phyloP scores from a whole-genome alignment of 2,797 vertebrate species.

The Sebastes elongatus region DNA sequence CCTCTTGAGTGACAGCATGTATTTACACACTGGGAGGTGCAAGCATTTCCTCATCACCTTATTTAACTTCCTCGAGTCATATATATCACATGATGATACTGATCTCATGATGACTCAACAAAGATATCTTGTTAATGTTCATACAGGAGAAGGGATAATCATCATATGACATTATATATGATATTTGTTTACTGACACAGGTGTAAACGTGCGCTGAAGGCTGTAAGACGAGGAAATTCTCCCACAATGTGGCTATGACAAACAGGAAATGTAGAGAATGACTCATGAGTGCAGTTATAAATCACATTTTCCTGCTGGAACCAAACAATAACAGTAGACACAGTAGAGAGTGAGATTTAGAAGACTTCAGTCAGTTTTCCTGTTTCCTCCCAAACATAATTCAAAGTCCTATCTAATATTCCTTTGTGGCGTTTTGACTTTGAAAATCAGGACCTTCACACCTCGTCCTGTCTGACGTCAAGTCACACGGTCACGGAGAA shows the following conservation, averaged over 20 bases:
- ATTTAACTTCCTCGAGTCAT: conserved; percentile 17
- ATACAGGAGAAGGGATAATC: background rate
- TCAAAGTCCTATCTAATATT: background rate
- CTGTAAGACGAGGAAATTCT: conserved; percentile 23
- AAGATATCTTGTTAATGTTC: background rate
- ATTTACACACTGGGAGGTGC: conserved; percentile 22
- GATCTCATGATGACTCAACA: background rate
- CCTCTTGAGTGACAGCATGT: conserved; percentile 5
- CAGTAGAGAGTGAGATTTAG: conserved; percentile 5
- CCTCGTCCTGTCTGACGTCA: background rate
- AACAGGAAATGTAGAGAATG: conserved; percentile 68
- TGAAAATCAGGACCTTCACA: conserved; percentile 11
- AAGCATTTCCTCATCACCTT: conserved; percentile 22
- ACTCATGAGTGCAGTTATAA: conserved; percentile 40
- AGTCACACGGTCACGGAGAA: conserved; percentile 30
- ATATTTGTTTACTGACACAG: background rate
- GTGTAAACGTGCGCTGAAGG: background rate
- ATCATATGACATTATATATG: background rate
- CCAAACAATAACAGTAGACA: conserved; percentile 46
- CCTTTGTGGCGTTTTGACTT: background rate
- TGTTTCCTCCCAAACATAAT: background rate
- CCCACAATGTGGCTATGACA: conserved; percentile 20
- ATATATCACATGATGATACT: background rate
- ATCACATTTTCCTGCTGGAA: conserved; percentile 55
- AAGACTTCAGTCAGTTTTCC: background rate